Evolutionary conservation across 1,140 invertebrate genomes (phyloP), one percentile per base, ranked within the genome.

Genomic region (Drosophila simulans): DNA sequence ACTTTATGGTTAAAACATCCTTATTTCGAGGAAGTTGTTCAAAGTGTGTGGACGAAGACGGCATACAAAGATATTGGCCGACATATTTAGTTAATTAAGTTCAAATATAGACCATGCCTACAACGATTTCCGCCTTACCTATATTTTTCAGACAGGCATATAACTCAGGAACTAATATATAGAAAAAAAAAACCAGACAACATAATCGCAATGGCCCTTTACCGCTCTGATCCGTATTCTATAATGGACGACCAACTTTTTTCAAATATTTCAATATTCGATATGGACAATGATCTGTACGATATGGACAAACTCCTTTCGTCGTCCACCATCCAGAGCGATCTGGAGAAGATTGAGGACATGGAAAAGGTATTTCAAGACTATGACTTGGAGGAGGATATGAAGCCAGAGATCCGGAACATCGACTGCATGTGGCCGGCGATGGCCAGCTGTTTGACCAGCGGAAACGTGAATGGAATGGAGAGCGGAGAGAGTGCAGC

Each of bases 341-440:
- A 88, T 20, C 13, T 78, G 22, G 45, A 42, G 1, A 78, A 60
- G 37, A 52, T 68, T 0, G 22, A 20, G 0, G 37, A 53, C 8
- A n/a, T 13, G 15, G 5, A 39, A 0, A 5, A 20, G 0, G 2
- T 1, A 0, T 22, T 62, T 5, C 0, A 7, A 7, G 13, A 22
- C 25, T 13, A 10, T 0, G 10, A 3, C 31, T 20, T 2, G 12
- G 37, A 49, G 8, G 34, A 53, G 11, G 84, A 80, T 35, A 31
- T 52, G 0, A 89, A 90, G 45, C 46, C 65, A 8, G 76, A 78
- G 37, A 64, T 91, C 40, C 72, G 80, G 8, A 81, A 84, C 17
- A 63, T 8, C 0, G 82, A 91, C 46, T 79, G 69, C 40, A 91
- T 91, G 90, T 91, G 90, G 90, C 57, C 84, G 0, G 49, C 55